Evolutionary conservation across 2,797 vertebrate species (phyloP).

Genomic region (Aeoliscus strigatus): DNA sequence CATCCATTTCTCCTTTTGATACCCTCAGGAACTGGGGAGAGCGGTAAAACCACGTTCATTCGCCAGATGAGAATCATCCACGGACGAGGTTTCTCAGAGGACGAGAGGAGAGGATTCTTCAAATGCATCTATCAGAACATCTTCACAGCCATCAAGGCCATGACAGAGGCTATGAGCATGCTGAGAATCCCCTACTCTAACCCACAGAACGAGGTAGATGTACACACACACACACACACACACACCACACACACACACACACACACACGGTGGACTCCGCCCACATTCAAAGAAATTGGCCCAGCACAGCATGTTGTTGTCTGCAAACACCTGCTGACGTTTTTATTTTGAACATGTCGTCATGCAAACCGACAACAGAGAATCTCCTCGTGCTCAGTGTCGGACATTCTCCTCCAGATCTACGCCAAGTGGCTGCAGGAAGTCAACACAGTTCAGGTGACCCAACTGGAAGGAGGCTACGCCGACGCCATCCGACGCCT

Average conservation of each 20-base stretch:
- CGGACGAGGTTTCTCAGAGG: constrained; percentile 75
- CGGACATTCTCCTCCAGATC: constrained; percentile 53
- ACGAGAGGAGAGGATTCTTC: constrained; percentile 69
- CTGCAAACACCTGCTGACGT: too few relatives aligned
- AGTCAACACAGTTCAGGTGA: constrained; percentile 62
- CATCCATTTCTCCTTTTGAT: neutral
- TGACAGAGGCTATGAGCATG: constrained; percentile 70
- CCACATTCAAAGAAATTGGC: too few relatives aligned
- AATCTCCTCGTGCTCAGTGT: too few relatives aligned
- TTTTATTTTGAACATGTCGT: too few relatives aligned
- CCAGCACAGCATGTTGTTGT: too few relatives aligned
- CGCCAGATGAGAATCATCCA: constrained; percentile 82
- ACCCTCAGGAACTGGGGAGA: constrained; percentile 75
- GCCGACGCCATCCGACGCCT: constrained; percentile 86
- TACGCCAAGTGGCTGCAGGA: constrained; percentile 64
- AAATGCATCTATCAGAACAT: constrained; percentile 81
- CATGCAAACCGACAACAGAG: too few relatives aligned
- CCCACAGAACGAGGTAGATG: constrained; percentile 71
- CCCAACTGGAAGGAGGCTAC: constrained; percentile 58
- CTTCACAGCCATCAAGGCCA: constrained; percentile 71
- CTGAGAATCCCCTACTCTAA: constrained; percentile 74
- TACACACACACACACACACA: neutral
- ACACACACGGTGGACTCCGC: too few relatives aligned
- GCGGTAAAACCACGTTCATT: constrained; percentile 81
- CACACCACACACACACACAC: too few relatives aligned